Evolutionary conservation across 2,113 vertebrate genomes (phyloP), one percentile per base, ranked within the genome.

Genomic region (Vimba vimba): DNA sequence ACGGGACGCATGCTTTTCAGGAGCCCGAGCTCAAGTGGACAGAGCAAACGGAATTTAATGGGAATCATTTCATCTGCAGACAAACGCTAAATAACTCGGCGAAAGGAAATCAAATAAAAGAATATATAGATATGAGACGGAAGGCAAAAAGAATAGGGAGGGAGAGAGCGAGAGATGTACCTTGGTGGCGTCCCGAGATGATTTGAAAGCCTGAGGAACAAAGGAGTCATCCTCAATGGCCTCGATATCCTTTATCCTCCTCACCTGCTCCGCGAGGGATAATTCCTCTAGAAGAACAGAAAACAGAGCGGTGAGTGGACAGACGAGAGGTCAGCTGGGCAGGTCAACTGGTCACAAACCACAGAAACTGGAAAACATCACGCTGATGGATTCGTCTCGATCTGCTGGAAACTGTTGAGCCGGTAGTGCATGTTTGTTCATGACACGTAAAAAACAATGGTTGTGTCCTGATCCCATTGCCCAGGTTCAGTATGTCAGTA

Each of bases 141-240:
- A 71, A 81, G 52, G 77, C 52, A 79, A 79, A 74, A 60, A 52
- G 55, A 87, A 84, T 76, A 71, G 84, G 80, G 83, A 73, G 81
- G 13, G 76, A 86, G 68, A 76, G 66, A 33, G 33, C 19, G 57
- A 57, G 68, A 83, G 68, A 82, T 3, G 93, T 96, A 99, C 98
- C 96, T 98, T 97, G 93, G 95, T 95, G 88, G 95, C 88, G 89
- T 98, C 98, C 90, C 98, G 95, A 92, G 95, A 97, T 71, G 98
- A 99, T 95, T 97, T 96, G 96, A 99, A 99, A 90, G 93, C 94
- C 94, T 98, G 97, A 39, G 97, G 96, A 95, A 99, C 91, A 96
- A 99, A 99, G 92, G 96, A 96, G 94, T 99, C 97, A 84, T 96
- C 97, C 91, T 99, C 98, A 93, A 99, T 99, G 91, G 97, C 97